Conservation (phyloP, 1,140 invertebrate genomes). For the Ceratoteleas bidentatus region DNA sequence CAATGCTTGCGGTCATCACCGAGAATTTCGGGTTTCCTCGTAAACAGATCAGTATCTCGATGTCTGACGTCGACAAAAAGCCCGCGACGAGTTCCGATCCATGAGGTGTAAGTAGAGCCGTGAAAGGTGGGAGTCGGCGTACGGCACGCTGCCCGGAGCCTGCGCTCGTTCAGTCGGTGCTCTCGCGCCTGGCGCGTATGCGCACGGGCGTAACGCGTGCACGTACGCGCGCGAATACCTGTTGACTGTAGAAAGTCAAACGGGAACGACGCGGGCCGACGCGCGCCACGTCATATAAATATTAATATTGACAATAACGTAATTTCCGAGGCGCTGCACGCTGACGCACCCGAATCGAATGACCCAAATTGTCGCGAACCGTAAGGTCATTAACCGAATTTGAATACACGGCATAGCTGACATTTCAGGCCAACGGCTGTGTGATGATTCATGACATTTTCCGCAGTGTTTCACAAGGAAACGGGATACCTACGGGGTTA, state of each 20-base stretch:
- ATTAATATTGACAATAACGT: constrained; percentile 78
- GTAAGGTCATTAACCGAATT: constrained; percentile 63
- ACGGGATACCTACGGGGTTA: not conserved
- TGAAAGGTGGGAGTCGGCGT: constrained; percentile 65
- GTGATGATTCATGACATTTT: constrained; percentile 57
- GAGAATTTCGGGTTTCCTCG: constrained; percentile 20
- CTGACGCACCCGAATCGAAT: constrained; percentile 70
- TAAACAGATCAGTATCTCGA: constrained; percentile 47
- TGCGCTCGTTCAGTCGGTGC: constrained; percentile 59
- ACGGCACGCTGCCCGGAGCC: constrained; percentile 44
- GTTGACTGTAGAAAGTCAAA: constrained; percentile 74
- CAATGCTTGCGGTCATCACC: constrained; percentile 19
- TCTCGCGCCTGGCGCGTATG: constrained; percentile 42
- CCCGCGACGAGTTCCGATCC: constrained; percentile 49
- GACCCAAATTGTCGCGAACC: constrained; percentile 60
- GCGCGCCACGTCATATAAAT: constrained; percentile 72
- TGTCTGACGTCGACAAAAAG: constrained; percentile 46
- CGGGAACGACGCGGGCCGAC: constrained; percentile 17
- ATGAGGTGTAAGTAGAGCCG: constrained; percentile 64
- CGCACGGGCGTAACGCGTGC: constrained; percentile 25
- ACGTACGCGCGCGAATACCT: constrained; percentile 60
- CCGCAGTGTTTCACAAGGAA: constrained; percentile 18
- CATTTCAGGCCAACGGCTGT: constrained; percentile 48
- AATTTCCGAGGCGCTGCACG: constrained; percentile 73
- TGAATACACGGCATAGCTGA: constrained; percentile 52